These are phyloP conservation scores for Pachymerium ferrugineum DNA, from an alignment of 2,888 invertebrate species.

Conservation along the genomic window DNA sequence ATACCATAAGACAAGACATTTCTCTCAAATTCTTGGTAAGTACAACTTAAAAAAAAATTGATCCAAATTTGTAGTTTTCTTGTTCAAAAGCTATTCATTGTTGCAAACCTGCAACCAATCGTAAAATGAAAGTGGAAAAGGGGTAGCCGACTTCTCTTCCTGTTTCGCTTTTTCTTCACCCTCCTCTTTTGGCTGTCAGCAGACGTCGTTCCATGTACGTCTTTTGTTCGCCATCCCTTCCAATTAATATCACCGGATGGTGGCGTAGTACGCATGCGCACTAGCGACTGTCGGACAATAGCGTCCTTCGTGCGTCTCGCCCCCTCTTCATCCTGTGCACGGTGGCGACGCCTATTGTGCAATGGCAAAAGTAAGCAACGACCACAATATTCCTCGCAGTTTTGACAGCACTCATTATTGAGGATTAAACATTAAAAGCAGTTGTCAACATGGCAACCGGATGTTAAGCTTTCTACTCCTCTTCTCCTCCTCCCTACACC, in stretches of 20 bases:
- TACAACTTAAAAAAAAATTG: background rate
- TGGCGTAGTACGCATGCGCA: background rate
- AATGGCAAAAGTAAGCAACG: conserved; percentile 8
- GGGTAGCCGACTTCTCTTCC: background rate
- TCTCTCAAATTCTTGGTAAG: no score
- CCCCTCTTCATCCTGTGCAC: background rate
- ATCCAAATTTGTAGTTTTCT: background rate
- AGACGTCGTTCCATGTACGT: background rate
- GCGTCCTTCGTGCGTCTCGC: conserved; percentile 2
- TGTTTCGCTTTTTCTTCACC: background rate
- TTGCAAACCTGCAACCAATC: background rate
- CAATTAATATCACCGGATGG: conserved; percentile 13
- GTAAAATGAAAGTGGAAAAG: background rate
- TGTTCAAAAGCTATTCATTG: background rate
- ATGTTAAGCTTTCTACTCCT: background rate
- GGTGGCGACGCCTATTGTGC: conserved; percentile 13
- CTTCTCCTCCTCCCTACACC: background rate
- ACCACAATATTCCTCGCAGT: background rate
- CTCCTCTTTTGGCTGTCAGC: background rate
- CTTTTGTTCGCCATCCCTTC: conserved; percentile 6
- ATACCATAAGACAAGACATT: no score
- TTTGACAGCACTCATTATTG: conserved; percentile 6
- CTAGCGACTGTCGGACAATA: background rate
- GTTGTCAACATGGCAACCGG: conserved; percentile 4
- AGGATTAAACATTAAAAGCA: background rate